Base-by-base conservation (phyloP, 2,888 invertebrate species). In the Eulithis testata region DNA sequence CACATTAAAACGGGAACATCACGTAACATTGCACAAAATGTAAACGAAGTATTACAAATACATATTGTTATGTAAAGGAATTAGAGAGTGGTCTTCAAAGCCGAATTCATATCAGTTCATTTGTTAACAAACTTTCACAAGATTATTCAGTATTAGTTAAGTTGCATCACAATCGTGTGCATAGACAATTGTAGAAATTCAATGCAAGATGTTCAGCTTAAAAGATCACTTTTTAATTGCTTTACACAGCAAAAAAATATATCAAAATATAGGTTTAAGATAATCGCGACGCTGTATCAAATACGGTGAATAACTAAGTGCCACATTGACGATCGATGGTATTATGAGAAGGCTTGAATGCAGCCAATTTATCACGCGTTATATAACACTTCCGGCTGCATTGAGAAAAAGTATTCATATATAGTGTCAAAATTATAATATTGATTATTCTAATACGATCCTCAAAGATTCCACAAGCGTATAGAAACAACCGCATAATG, bases 191-290 rank as follows among this genome's bases (percentile, higher is more conserved):
- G 6, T 1, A 31, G 6, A 5, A 31, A 31, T 31, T 31, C 31
- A 4, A 31, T 1, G 4, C 6, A 31, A 4, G 31, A 31, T 31
- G 31, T 31, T 31, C 31, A 31, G 6, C 37, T 27, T 36, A 36
- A 56, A 49, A 45, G 8, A 54, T 45, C 4, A 45, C 51, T 40
- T 31, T 59, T 47, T 58, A 11, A 67, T 60, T 60, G 21, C 53
- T 61, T 43, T 43, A 57, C 14, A 62, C 57, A 57, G 43, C 53
- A 54, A 51, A 58, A 21, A 40, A 68, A 83, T 85, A 88, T 88
- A 88, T 89, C 89, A 88, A 85, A 82, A 73, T 79, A 84, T 84
- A 91, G 91, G 88, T 89, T 90, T 91, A 91, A 91, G 89, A 82
- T 80, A 85, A 86, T 85, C 88, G 84, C 83, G 85, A 82, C 75